Evolutionary conservation across 2,113 vertebrate genomes (phyloP).

Genomic region (Plecturocebus donacophilus): DNA sequence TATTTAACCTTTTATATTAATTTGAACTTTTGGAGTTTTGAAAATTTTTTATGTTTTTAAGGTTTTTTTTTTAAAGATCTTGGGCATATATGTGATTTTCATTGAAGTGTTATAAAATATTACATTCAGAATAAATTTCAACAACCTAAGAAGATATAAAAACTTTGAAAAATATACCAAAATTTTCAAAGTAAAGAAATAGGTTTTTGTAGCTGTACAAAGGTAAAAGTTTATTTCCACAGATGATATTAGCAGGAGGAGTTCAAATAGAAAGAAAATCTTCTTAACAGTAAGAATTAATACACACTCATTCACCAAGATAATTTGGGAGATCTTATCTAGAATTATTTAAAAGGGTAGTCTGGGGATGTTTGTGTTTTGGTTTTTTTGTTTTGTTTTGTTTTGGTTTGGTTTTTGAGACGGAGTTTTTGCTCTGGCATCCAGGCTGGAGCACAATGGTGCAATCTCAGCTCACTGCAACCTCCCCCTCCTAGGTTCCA

Average conservation of each 20-base stretch:
- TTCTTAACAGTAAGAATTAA: background rate
- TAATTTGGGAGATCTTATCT: background rate
- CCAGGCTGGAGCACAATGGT: no score
- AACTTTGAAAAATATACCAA: background rate
- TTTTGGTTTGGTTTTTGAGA: no score
- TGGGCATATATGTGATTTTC: background rate
- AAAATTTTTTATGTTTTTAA: constrained; percentile 1
- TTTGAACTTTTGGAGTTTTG: background rate
- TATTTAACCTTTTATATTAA: background rate
- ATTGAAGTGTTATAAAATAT: background rate
- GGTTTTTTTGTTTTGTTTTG: no score
- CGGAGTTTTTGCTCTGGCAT: no score
- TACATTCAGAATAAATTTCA: constrained; percentile 11
- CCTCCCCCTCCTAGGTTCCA: no score
- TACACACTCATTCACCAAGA: background rate
- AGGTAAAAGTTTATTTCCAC: background rate
- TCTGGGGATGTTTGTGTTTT: background rate
- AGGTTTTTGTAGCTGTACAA: background rate
- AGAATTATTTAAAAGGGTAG: background rate
- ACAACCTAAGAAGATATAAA: background rate
- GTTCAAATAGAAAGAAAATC: background rate
- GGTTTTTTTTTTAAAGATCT: background rate
- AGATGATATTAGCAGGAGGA: background rate
- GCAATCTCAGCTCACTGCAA: no score
- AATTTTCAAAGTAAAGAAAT: background rate